Conservation (phyloP, 2,113 vertebrate species). For the Xyliphius kryptos region DNA sequence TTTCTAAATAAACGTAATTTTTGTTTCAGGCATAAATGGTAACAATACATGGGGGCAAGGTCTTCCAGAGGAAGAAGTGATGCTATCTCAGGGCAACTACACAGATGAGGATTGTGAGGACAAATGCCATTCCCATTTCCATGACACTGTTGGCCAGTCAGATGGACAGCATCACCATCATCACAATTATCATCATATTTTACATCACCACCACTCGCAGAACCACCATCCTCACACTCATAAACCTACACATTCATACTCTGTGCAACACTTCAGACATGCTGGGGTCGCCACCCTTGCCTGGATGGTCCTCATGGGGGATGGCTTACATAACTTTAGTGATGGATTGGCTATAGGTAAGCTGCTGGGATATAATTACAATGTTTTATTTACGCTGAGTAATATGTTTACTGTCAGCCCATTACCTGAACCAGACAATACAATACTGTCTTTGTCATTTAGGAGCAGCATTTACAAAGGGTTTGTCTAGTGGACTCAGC, state of each 20-base stretch:
- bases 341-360: constrained; percentile 90
- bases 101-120: constrained; percentile 87
- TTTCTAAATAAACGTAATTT: background rate
- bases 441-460: constrained; percentile 7
- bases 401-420: too few species aligned
- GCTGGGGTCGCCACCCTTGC: constrained; percentile 88
- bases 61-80: constrained; percentile 84
- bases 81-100: constrained; percentile 75
- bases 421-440: too few species aligned
- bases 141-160: constrained; percentile 87
- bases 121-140: constrained; percentile 96
- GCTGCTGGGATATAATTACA: background rate
- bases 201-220: constrained; percentile 95
- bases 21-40: constrained; percentile 44
- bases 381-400: too few species aligned
- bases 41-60: constrained; percentile 34
- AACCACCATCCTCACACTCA: constrained; percentile 97
- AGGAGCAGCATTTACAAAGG: constrained; percentile 93
- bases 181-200: constrained; percentile 97
- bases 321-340: constrained; percentile 93
- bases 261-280: constrained; percentile 82
- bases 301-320: constrained; percentile 99
- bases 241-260: constrained; percentile 87
- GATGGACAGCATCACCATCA: constrained; percentile 91
- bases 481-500: constrained; percentile 90